Percentiles rank a stretch among this genome's conserved stretches.
Conservation (phyloP, 2,797 vertebrate species). For the Catamblyrhynchus diadema region DNA sequence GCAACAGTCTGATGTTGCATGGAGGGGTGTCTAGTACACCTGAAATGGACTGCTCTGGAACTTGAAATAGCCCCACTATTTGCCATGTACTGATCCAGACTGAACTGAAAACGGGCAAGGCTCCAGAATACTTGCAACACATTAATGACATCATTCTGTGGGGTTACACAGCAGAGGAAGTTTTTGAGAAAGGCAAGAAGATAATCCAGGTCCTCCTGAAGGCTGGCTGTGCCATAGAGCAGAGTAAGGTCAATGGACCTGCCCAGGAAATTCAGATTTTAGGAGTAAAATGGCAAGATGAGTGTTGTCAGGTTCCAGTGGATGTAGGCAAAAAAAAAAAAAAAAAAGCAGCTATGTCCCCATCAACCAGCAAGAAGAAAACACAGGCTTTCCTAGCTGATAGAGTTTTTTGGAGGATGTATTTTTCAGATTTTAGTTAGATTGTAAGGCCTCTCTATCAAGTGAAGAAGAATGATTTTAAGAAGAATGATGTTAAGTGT, state of each 20-base stretch:
- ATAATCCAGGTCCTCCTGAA: background rate
- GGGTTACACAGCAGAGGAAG: background rate
- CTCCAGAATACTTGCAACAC: background rate
- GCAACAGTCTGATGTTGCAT: background rate
- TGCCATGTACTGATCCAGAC: background rate
- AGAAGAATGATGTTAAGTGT: background rate
- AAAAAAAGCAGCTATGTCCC: background rate
- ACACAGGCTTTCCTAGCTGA: background rate
- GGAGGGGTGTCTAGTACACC: background rate
- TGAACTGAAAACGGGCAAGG: background rate
- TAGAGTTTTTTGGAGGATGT: background rate
- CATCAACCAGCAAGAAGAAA: background rate
- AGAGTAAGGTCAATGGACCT: background rate
- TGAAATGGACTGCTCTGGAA: accelerated
- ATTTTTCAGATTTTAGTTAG: background rate
- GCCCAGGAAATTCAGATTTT: background rate
- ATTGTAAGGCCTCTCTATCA: background rate
- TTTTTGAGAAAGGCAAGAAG: background rate
- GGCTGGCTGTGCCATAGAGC: background rate
- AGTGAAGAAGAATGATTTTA: background rate
- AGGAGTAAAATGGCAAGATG: background rate
- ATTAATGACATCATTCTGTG: background rate
- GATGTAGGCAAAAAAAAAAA: background rate
- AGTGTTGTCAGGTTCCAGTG: background rate
- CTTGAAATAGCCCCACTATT: background rate